Conservation (phyloP, 2,113 vertebrate genomes). For the Syngnathus floridae region DNA sequence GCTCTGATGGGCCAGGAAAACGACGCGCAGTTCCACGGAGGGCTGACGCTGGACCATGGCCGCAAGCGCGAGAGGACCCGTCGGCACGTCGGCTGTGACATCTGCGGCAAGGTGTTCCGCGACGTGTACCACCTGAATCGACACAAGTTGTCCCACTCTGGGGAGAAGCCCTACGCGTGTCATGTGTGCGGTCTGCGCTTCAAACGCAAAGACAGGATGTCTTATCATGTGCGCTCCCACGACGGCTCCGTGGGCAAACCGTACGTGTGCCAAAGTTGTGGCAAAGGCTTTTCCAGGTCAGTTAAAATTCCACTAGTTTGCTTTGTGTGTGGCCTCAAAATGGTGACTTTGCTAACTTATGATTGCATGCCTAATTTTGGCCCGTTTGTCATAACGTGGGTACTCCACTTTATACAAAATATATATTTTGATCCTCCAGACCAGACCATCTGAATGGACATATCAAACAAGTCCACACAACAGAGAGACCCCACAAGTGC, state of each 20-base stretch:
- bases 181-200: conserved; percentile 93
- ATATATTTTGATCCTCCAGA: conserved; percentile 59
- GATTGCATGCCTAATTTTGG: neutral
- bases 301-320: conserved; percentile 25
- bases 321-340: neutral
- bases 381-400: neutral
- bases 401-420: neutral
- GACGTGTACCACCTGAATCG: conserved; percentile 98
- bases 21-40: conserved; percentile 75
- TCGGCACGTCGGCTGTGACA: conserved; percentile 95
- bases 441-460: conserved; percentile 98
- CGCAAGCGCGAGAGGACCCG: conserved; percentile 91
- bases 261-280: conserved; percentile 98
- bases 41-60: conserved; percentile 64
- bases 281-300: conserved; percentile 98
- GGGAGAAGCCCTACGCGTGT: conserved; percentile 97
- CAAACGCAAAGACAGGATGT: conserved; percentile 98
- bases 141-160: conserved; percentile 97
- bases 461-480: conserved; percentile 98
- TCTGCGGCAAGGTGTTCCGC: conserved; percentile 97
- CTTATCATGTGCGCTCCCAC: conserved; percentile 95
- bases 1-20: conserved; percentile 75
- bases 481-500: conserved; percentile 99
- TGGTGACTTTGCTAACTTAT: neutral
- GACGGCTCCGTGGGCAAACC: conserved; percentile 97